Conservation (phyloP, 2,113 vertebrate species). For the Melanocharis versteri region DNA sequence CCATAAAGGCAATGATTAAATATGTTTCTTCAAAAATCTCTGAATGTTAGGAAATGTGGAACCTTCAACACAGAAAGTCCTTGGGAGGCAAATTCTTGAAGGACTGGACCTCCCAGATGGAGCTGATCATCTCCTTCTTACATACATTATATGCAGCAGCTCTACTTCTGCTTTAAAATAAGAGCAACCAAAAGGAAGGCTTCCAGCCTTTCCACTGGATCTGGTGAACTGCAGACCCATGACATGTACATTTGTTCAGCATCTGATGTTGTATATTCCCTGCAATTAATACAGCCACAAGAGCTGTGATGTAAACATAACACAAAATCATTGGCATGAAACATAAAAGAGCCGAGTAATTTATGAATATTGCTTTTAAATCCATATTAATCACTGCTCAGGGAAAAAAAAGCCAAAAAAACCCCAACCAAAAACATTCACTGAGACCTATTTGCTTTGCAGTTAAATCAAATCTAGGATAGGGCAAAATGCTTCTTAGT, state of each 20-base stretch:
- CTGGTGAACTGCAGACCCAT: neutral
- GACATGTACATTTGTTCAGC: neutral
- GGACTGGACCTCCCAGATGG: neutral
- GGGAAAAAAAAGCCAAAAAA: neutral
- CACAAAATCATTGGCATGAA: neutral
- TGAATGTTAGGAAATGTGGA: neutral
- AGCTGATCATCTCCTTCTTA: neutral
- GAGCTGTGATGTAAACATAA: neutral
- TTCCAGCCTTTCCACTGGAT: neutral
- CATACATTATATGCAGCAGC: neutral
- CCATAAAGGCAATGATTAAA: neutral
- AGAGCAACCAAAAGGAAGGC: neutral
- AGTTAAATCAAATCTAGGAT: neutral
- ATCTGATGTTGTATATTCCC: neutral
- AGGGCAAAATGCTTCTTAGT: neutral
- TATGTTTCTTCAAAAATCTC: neutral
- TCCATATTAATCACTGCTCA: neutral
- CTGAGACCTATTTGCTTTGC: neutral
- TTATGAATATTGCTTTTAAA: neutral
- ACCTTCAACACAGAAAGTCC: neutral
- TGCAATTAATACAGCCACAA: neutral
- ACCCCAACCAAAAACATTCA: neutral
- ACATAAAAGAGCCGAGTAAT: neutral
- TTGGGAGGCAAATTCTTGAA: neutral
- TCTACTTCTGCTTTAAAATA: conserved; percentile 23